Conservation (phyloP, 2,113 vertebrate genomes). For the Nothocercus julius region DNA sequence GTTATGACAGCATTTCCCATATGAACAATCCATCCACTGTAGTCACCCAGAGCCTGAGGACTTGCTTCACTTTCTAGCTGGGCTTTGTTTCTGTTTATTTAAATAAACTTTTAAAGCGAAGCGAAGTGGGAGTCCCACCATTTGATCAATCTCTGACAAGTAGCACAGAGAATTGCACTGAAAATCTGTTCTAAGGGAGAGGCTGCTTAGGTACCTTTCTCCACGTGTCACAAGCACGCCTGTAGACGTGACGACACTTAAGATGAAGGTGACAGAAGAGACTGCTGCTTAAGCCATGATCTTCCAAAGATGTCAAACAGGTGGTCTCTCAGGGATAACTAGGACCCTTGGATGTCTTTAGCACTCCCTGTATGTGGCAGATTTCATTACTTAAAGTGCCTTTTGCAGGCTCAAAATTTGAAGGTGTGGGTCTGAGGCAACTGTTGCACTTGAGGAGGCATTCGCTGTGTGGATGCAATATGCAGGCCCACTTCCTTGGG, state of each 20-base stretch:
- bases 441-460: neutral
- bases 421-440: neutral
- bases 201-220: neutral
- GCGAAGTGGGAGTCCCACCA: neutral
- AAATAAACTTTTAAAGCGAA: neutral
- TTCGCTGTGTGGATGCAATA: neutral
- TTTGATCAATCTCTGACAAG: neutral
- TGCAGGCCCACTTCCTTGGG: neutral
- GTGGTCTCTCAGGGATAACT: neutral
- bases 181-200: neutral
- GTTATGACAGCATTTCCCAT: conserved; percentile 7
- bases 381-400: neutral
- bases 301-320: neutral
- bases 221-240: neutral
- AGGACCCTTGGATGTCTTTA: neutral
- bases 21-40: neutral
- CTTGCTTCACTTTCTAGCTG: neutral
- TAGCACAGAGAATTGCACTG: neutral
- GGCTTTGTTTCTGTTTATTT: conserved; percentile 29
- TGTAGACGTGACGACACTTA: neutral
- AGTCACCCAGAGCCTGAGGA: neutral
- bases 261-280: neutral
- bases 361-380: neutral
- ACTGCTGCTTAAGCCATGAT: neutral
- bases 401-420: neutral